These are phyloP conservation scores for Cheilosia soror DNA, from an alignment of 2,888 invertebrate genomes.

Conservation along the genomic window DNA sequence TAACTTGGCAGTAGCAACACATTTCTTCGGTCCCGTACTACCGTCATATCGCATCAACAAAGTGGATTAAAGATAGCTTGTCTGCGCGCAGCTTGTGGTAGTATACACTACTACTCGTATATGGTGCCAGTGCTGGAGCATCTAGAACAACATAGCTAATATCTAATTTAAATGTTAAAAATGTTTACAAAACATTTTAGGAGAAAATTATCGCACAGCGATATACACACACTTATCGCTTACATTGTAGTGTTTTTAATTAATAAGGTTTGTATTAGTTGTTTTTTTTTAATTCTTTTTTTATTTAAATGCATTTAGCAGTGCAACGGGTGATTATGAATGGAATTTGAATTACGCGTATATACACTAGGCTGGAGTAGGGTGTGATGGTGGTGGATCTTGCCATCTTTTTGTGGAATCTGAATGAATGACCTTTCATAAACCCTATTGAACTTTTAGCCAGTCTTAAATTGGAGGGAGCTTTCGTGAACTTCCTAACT, in stretches of 20 bases:
- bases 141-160: conserved; percentile 61
- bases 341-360: conserved; percentile 7
- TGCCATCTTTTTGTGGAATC: neutral
- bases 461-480: too few relatives aligned
- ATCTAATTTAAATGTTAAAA: conserved; percentile 80
- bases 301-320: neutral
- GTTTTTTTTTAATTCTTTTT: conserved; percentile 16
- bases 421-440: too few relatives aligned
- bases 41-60: conserved; percentile 64
- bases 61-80: conserved; percentile 71
- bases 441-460: too few relatives aligned
- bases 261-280: conserved; percentile 80
- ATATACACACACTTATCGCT: conserved; percentile 77
- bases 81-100: neutral
- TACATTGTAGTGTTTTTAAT: conserved; percentile 82
- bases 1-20: conserved; percentile 69
- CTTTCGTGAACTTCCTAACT: too few relatives aligned
- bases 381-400: conserved; percentile 27
- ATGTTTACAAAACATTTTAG: conserved; percentile 84
- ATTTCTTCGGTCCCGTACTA: neutral
- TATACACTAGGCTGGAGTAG: neutral
- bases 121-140: conserved; percentile 20
- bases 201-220: conserved; percentile 80
- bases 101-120: conserved; percentile 11
- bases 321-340: conserved; percentile 23